phyloP scores from a whole-genome alignment of 2,113 vertebrate genomes.

The Ophiodon elongatus region DNA sequence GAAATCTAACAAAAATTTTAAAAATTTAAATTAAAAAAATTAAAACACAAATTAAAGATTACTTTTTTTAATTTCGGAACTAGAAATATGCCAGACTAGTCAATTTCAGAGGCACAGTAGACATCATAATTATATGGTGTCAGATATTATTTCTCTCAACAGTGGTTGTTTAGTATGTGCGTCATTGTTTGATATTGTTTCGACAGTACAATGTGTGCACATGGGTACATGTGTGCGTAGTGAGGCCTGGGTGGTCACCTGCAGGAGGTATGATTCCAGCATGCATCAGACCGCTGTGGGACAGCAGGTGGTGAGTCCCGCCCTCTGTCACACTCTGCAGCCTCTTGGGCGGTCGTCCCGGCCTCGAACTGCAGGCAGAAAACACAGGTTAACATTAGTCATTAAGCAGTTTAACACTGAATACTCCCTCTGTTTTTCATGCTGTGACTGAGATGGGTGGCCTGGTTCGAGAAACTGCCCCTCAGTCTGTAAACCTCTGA shows the following conservation, averaged over 20 bases:
- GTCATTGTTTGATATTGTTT: slow-evolving; percentile 16
- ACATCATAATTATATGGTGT: neutral
- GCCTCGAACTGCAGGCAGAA: slow-evolving; percentile 91
- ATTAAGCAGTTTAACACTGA: slow-evolving; percentile 63
- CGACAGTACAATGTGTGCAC: neutral
- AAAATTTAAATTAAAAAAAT: neutral
- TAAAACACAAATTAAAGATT: neutral
- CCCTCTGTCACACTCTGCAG: slow-evolving; percentile 93
- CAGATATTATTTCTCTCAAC: neutral
- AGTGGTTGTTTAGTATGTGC: neutral
- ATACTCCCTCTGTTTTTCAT: slow-evolving; percentile 38
- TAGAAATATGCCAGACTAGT: neutral
- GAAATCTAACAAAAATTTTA: neutral
- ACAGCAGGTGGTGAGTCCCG: slow-evolving; percentile 95
- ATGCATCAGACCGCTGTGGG: slow-evolving; percentile 95
- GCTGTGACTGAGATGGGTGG: slow-evolving; percentile 74
- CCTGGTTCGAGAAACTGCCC: slow-evolving; percentile 61
- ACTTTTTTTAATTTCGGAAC: neutral
- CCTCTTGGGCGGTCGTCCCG: slow-evolving; percentile 98
- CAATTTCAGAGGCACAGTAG: neutral
- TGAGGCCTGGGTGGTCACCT: slow-evolving; percentile 86
- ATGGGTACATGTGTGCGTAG: slow-evolving; percentile 9
- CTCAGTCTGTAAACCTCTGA: slow-evolving; percentile 72
- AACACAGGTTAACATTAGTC: slow-evolving; percentile 56
- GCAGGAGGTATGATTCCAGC: slow-evolving; percentile 97